Evolutionary conservation across 2,113 vertebrate genomes (phyloP), one percentile per base, ranked within the genome.

Genomic region (Phylloscopus whistleri): DNA sequence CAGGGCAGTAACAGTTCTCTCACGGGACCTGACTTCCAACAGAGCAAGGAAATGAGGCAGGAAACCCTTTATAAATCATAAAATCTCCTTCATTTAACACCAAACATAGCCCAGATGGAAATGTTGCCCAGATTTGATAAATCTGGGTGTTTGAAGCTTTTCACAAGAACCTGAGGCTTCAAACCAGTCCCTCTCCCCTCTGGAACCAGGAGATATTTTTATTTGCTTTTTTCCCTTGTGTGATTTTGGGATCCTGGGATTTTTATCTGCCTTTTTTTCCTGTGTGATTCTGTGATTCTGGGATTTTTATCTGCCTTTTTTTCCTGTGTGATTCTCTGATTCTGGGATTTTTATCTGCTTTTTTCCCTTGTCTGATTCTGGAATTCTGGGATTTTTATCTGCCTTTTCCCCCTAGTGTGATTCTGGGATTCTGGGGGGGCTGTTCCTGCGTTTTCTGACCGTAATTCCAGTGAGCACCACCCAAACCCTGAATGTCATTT

Each of bases 171-270:
- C 18, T 21, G 44, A 53, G 23, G 6, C 20, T 86, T 44, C 33
- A 43, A 37, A 62, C 6, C 16, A 43, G 30, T 6, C 1, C 0
- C 35, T 16, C 28, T 56, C 8, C 20, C 0, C 13, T 20, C 28
- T 23, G 10, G 9, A 26, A 16, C 9, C 11, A 17, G 51, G 5
- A 2, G 51, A 69, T 12, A 28, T 23, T 31, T 46, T 59, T 6
- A 22, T 66, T 43, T 73, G 16, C 24, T 12, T 28, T 60, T 51
- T 51, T 24, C 23, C 26, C 11, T 11, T 55, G 17, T 21, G 37
- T 15, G 30, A 74, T 75, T 46, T 6, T 21, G 8, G 6, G 19
- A 52, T 18, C 31, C 20, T 23, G 14, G 1, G 20, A 53, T 39
- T 41, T 30, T 16, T 27, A 33, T n/a, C 17, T 51, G 17, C 22